phyloP scores from a whole-genome alignment of 2,797 vertebrate genomes.

The Typhlichthys eigenmanni region DNA sequence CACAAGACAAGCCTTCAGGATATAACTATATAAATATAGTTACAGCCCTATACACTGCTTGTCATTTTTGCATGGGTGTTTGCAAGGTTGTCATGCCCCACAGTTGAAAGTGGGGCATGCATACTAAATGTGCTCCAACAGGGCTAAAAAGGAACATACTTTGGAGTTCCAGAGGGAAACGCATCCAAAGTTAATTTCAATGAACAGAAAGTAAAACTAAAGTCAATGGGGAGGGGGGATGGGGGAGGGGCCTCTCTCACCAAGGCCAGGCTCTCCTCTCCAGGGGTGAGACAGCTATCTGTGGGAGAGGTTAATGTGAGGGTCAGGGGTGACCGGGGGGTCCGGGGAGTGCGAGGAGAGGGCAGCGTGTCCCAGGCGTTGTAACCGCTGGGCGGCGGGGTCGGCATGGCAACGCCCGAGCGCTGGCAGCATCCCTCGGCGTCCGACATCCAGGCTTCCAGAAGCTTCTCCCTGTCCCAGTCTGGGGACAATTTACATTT shows the following conservation, averaged over 20 bases:
- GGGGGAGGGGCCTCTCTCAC: constrained; percentile 67
- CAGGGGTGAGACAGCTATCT: constrained; percentile 92
- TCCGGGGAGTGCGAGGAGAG: constrained; percentile 93
- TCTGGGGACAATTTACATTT: constrained; percentile 71
- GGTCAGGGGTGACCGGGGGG: constrained; percentile 88
- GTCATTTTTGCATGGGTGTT: too few relatives aligned
- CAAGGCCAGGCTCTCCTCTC: constrained; percentile 86
- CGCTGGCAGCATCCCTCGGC: constrained; percentile 96
- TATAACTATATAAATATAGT: too few relatives aligned
- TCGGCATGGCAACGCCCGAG: constrained; percentile 96
- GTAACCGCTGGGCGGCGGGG: constrained; percentile 93
- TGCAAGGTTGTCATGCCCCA: too few relatives aligned
- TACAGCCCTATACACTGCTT: too few relatives aligned
- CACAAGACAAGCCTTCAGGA: too few relatives aligned
- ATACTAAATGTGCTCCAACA: too few relatives aligned
- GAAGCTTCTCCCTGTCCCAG: constrained; percentile 97
- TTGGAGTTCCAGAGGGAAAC: too few relatives aligned
- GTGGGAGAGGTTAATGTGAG: constrained; percentile 90
- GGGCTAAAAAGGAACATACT: too few relatives aligned
- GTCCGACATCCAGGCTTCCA: constrained; percentile 98
- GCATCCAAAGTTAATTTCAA: too few relatives aligned
- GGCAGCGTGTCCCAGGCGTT: constrained; percentile 98
- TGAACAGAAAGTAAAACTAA: too few relatives aligned
- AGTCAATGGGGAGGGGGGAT: too few relatives aligned
- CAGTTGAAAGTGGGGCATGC: too few relatives aligned